These are phyloP conservation scores for Conomelus anceps DNA, from an alignment of 2,888 invertebrate species.

Conservation along the genomic window DNA sequence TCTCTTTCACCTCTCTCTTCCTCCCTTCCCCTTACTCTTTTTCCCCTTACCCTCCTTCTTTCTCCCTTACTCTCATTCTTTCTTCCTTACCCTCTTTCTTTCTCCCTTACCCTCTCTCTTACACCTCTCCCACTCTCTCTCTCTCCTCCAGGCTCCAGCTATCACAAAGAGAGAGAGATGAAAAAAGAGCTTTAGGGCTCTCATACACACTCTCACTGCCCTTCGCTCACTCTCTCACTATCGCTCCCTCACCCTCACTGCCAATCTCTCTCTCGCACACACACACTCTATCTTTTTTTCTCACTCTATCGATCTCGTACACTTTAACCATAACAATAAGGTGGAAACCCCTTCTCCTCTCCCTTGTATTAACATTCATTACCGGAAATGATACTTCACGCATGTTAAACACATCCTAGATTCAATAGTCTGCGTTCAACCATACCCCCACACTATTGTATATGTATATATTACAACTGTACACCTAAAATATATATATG, in stretches of 20 bases:
- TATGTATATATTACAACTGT: neutral
- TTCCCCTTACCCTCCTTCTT: neutral
- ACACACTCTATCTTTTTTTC: neutral
- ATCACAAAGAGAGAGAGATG: no score
- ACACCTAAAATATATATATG: neutral
- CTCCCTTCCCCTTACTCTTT: neutral
- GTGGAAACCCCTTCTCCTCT: neutral
- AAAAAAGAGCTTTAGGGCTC: no score
- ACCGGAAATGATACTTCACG: neutral
- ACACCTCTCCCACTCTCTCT: no score
- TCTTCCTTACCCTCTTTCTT: neutral
- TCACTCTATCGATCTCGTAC: constrained; percentile 1
- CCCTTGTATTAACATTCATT: neutral
- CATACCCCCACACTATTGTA: neutral
- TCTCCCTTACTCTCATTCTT: neutral
- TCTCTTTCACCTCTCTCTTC: constrained; percentile 1
- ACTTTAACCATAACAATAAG: neutral
- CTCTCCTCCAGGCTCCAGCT: no score
- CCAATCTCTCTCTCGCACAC: neutral
- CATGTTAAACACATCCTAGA: neutral
- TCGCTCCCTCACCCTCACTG: neutral
- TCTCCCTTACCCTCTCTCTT: no score
- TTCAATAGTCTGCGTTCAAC: neutral
- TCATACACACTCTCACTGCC: neutral
- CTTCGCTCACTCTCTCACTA: neutral